Conservation (phyloP, 2,113 vertebrate genomes). For the Odobenus rosmarus region DNA sequence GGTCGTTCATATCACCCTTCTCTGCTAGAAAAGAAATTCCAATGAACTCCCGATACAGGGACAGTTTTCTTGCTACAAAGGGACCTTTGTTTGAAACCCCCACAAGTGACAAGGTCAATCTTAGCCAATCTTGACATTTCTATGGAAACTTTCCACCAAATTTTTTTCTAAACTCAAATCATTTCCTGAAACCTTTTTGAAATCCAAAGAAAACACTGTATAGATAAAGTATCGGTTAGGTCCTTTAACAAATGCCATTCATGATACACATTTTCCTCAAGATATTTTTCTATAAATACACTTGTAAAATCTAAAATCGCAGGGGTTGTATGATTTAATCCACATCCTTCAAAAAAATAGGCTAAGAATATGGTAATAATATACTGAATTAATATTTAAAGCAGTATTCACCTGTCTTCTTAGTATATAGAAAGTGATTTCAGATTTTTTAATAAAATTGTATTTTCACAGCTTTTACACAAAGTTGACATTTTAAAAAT, state of each 20-base stretch:
- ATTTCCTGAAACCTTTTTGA: constrained; percentile 68
- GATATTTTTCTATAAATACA: constrained; percentile 34
- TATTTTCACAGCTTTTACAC: constrained; percentile 56
- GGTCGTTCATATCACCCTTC: constrained; percentile 7
- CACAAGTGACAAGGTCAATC: constrained; percentile 75
- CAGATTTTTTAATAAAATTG: constrained; percentile 54
- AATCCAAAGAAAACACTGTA: constrained; percentile 76
- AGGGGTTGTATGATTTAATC: constrained; percentile 13
- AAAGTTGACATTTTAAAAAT: constrained; percentile 28
- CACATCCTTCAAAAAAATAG: neutral
- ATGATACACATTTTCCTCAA: constrained; percentile 34
- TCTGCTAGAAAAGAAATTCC: constrained; percentile 71
- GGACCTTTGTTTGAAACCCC: constrained; percentile 79
- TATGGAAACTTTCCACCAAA: constrained; percentile 70
- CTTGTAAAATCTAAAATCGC: constrained; percentile 22
- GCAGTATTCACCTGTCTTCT: neutral
- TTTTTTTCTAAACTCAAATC: constrained; percentile 59
- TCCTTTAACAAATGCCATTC: constrained; percentile 46
- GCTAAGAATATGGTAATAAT: neutral
- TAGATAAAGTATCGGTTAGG: constrained; percentile 58
- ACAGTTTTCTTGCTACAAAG: constrained; percentile 79
- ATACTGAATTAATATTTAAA: constrained; percentile 49
- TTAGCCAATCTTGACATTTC: constrained; percentile 69
- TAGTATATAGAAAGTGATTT: constrained; percentile 28
- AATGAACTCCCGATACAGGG: constrained; percentile 78